phyloP scores from a whole-genome alignment of 2,113 vertebrate species.

The Percina caprodes region DNA sequence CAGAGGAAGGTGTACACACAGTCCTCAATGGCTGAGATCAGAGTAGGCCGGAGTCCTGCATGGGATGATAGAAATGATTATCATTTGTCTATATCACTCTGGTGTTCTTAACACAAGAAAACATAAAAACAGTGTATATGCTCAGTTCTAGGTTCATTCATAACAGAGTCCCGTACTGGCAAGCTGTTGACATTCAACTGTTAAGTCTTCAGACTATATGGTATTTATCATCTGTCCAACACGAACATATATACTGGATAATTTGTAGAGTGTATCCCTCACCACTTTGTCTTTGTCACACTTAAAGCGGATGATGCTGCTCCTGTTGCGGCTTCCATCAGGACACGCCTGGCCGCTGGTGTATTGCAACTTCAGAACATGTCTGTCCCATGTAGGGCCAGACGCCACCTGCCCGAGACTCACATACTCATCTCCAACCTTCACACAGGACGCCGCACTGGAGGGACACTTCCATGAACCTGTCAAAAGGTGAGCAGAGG shows the following conservation, averaged over 20 bases:
- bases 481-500: conserved; percentile 21
- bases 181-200: too few relatives aligned
- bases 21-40: conserved; percentile 88
- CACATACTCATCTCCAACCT: conserved; percentile 82
- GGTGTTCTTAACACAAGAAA: background rate
- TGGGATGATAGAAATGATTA: background rate
- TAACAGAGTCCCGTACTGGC: too few relatives aligned
- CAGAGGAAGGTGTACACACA: conserved; percentile 94
- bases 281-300: conserved; percentile 90
- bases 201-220: background rate
- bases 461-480: conserved; percentile 86
- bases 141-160: background rate
- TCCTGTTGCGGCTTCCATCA: conserved; percentile 82
- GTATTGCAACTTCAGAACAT: conserved; percentile 85
- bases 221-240: background rate
- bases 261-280: conserved; percentile 20
- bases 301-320: conserved; percentile 88
- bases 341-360: conserved; percentile 87
- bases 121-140: background rate
- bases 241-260: background rate
- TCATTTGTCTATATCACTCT: background rate
- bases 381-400: conserved; percentile 80
- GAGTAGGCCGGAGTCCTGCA: conserved; percentile 90
- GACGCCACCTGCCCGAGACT: conserved; percentile 88
- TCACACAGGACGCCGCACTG: conserved; percentile 87